These are phyloP conservation scores for Cheilosia urbana DNA, from an alignment of 2,888 invertebrate genomes.

Conservation along the genomic window DNA sequence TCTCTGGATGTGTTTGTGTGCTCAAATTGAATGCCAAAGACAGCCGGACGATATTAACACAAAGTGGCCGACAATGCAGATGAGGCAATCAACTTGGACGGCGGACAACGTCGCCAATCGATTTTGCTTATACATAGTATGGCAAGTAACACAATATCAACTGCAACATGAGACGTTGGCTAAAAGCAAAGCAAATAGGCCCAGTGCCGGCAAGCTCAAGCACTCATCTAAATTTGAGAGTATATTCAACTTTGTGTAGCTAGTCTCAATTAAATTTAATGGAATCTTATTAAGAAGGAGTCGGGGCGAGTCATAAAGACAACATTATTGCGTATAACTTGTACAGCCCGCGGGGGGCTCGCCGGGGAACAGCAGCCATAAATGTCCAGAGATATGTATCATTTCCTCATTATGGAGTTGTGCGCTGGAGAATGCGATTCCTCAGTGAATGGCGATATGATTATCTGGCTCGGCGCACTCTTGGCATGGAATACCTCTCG, in stretches of 20 bases:
- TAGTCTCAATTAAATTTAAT: constrained; percentile 69
- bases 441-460: constrained; percentile 50
- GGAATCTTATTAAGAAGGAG: constrained; percentile 52
- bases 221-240: neutral
- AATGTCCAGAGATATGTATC: constrained; percentile 70
- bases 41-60: neutral
- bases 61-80: constrained; percentile 52
- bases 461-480: constrained; percentile 51
- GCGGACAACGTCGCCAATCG: constrained; percentile 12
- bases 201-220: constrained; percentile 1
- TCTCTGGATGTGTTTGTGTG: constrained; percentile 7
- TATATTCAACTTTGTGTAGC: constrained; percentile 30
- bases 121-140: constrained; percentile 2
- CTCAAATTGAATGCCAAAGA: neutral
- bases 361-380: constrained; percentile 45
- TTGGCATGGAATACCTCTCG: constrained; percentile 65
- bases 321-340: constrained; percentile 53
- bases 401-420: constrained; percentile 67
- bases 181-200: constrained; percentile 32
- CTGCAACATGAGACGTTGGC: constrained; percentile 37
- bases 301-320: constrained; percentile 14
- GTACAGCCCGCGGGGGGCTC: constrained; percentile 4
- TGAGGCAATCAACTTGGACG: constrained; percentile 43
- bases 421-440: constrained; percentile 33
- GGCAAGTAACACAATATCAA: constrained; percentile 23